Conservation (phyloP, 2,888 invertebrate species). For the Agonopterix alstromeriana region DNA sequence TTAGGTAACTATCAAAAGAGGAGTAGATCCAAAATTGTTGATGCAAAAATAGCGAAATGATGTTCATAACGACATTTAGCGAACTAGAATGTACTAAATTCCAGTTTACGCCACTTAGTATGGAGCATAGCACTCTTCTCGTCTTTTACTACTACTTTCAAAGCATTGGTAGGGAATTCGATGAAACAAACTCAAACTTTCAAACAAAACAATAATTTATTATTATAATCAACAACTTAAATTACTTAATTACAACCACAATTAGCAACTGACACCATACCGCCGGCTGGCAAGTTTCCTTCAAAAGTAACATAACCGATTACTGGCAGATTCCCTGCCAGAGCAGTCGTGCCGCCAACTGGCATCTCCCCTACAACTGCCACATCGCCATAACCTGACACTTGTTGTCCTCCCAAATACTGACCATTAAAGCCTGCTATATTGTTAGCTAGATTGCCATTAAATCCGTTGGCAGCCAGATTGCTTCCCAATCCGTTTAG, state of each 20-base stretch:
- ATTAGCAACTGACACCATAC: slow-evolving; percentile 48
- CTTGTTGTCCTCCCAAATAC: slow-evolving; percentile 11
- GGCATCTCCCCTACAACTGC: slow-evolving; percentile 46
- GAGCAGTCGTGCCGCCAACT: slow-evolving; percentile 45
- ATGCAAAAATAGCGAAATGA: too few species aligned
- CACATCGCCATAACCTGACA: slow-evolving; percentile 38
- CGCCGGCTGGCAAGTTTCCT: slow-evolving; percentile 53
- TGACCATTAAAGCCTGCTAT: slow-evolving; percentile 8
- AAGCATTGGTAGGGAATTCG: too few species aligned
- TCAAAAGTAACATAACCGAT: slow-evolving; percentile 63
- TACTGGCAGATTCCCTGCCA: slow-evolving; percentile 54
- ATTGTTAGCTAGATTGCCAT: not conserved
- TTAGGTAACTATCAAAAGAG: too few species aligned
- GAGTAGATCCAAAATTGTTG: too few species aligned
- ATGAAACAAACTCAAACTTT: too few species aligned
- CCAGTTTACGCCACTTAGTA: too few species aligned
- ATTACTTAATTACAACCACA: not conserved
- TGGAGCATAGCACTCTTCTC: too few species aligned
- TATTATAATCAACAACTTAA: not conserved
- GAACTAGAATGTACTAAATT: too few species aligned
- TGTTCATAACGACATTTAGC: too few species aligned
- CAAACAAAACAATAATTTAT: not conserved
- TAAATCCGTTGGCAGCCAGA: slow-evolving; percentile 8
- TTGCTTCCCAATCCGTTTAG: slow-evolving; percentile 2
- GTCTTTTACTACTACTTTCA: too few species aligned